A percentile compares a stretch with the other conserved stretches of the same genome.
Conservation (phyloP, 2,888 invertebrate species). For the Leptinotarsa tumamoca region DNA sequence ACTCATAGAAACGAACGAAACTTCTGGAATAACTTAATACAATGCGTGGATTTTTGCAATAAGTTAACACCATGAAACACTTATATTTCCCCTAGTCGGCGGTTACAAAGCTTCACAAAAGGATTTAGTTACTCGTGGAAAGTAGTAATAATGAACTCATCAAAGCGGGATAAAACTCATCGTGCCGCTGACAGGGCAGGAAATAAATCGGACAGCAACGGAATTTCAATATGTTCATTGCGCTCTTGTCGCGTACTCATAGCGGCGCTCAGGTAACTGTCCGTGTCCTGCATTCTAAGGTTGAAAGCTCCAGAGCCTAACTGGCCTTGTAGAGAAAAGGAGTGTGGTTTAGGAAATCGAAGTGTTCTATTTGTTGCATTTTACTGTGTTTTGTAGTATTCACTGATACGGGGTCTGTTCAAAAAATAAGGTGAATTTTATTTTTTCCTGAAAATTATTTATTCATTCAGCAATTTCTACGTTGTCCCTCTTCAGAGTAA, state of each 20-base stretch:
- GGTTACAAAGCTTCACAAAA: not conserved
- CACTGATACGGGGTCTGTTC: no score
- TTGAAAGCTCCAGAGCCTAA: not conserved
- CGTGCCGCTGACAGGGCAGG: slow-evolving; percentile 25
- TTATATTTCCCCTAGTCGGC: not conserved
- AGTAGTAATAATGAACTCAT: slow-evolving; percentile 17
- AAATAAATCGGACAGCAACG: slow-evolving; percentile 26
- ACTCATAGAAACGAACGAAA: no score
- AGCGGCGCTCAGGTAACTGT: slow-evolving; percentile 30
- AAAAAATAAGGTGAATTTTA: no score
- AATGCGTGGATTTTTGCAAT: no score
- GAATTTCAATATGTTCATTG: slow-evolving; percentile 30
- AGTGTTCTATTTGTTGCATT: not conserved
- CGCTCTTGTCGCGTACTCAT: slow-evolving; percentile 11
- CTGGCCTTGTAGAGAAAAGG: not conserved
- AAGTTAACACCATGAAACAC: no score
- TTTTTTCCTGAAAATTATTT: no score
- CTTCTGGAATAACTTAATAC: no score
- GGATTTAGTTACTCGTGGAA: not conserved
- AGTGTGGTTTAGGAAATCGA: no score
- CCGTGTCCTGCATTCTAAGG: slow-evolving; percentile 25
- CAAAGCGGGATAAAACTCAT: slow-evolving; percentile 18
- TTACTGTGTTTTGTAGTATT: no score
- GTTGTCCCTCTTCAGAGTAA: no score
- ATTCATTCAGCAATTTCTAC: no score